Evolutionary conservation across 2,113 vertebrate species (phyloP).

Genomic region (Corydoras maculifer): DNA sequence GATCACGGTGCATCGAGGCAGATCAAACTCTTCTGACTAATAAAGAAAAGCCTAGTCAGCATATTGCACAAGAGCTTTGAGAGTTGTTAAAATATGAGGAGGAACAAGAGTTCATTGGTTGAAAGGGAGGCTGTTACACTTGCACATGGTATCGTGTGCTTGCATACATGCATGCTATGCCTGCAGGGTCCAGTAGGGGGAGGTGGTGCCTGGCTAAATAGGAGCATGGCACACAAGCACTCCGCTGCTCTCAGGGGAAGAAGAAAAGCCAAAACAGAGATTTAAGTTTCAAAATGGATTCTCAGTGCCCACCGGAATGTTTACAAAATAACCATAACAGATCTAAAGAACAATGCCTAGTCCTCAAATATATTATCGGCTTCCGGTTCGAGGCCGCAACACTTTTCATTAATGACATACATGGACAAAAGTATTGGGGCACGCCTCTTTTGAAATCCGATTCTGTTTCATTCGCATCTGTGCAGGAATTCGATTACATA

Average conservation of each 20-base stretch:
- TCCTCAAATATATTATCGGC: too few species aligned
- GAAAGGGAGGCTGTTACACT: not conserved
- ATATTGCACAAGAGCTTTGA: too few species aligned
- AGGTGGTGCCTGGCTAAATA: conserved; percentile 34
- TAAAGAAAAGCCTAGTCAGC: not conserved
- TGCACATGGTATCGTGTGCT: not conserved
- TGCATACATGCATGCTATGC: conserved; percentile 20
- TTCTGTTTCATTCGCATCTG: too few species aligned
- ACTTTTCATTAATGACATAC: too few species aligned
- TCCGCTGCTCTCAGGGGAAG: not conserved
- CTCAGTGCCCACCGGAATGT: too few species aligned
- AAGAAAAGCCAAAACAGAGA: not conserved
- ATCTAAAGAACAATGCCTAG: not conserved
- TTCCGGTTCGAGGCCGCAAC: too few species aligned
- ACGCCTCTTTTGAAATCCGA: too few species aligned
- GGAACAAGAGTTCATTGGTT: too few species aligned
- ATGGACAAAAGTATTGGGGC: too few species aligned
- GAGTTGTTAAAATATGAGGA: too few species aligned
- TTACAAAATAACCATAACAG: not conserved
- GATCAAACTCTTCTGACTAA: conserved; percentile 11
- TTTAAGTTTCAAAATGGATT: not conserved
- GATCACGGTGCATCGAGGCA: not conserved
- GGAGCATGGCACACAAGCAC: too few species aligned
- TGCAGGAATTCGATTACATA: too few species aligned
- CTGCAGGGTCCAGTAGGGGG: conserved; percentile 35